Evolutionary conservation across 2,888 invertebrate genomes (phyloP).

Genomic region (Cheilosia soror): DNA sequence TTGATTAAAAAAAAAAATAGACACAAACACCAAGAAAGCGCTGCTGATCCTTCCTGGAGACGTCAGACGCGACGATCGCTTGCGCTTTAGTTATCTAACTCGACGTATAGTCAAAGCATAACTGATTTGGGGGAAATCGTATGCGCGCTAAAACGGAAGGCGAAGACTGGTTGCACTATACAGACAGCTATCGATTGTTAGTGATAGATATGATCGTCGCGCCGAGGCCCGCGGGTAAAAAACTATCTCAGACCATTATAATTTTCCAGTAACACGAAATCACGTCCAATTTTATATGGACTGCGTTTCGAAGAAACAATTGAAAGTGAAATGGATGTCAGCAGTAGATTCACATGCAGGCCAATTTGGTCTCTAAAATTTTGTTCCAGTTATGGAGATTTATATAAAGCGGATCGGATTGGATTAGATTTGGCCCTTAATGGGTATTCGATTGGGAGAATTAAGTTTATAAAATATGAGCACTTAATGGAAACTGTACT

Average conservation of each 20-base stretch:
- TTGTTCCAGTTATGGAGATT: neutral
- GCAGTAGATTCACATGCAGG: neutral
- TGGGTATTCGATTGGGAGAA: neutral
- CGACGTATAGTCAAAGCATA: slow-evolving; percentile 25
- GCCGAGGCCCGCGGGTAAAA: neutral
- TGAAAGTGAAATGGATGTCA: slow-evolving; percentile 1
- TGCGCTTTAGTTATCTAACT: slow-evolving; percentile 59
- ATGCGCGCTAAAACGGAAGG: slow-evolving; percentile 52
- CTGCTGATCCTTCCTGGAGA: slow-evolving; percentile 65
- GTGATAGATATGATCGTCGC: slow-evolving; percentile 64
- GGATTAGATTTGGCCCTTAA: neutral
- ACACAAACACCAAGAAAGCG: slow-evolving; percentile 3
- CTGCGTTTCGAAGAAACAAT: slow-evolving; percentile 27
- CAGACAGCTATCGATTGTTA: slow-evolving; percentile 46
- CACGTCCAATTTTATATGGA: slow-evolving; percentile 15
- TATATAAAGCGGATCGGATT: neutral
- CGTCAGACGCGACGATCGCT: slow-evolving; percentile 28
- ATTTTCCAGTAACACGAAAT: slow-evolving; percentile 24
- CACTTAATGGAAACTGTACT: neutral
- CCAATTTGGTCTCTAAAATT: slow-evolving; percentile 23
- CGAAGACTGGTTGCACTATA: slow-evolving; percentile 31
- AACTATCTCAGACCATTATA: slow-evolving; percentile 50
- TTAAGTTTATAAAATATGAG: slow-evolving; percentile 12
- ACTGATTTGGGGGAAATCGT: slow-evolving; percentile 53
- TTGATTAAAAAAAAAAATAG: slow-evolving; percentile 28